These are phyloP conservation scores for Pipa parva DNA, from an alignment of 2,113 vertebrate species.

Conservation along the genomic window DNA sequence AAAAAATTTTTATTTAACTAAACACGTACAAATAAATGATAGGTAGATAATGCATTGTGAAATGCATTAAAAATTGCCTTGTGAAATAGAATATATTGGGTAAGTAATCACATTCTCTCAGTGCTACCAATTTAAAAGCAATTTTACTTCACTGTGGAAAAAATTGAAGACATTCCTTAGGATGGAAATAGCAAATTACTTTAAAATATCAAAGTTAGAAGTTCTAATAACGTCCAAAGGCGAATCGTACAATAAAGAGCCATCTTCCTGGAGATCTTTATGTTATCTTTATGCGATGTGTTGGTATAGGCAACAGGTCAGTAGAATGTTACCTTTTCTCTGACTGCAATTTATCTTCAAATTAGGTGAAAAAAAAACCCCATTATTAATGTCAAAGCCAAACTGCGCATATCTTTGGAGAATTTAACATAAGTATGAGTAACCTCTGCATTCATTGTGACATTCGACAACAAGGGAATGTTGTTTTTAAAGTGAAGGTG, in stretches of 20 bases:
- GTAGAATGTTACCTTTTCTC: neutral
- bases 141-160: constrained; percentile 29
- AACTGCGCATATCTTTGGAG: too few relatives aligned
- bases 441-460: too few relatives aligned
- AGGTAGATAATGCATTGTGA: constrained; percentile 26
- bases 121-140: constrained; percentile 36
- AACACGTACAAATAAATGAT: constrained; percentile 22
- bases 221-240: neutral
- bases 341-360: constrained; percentile 1
- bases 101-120: constrained; percentile 26
- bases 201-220: constrained; percentile 13
- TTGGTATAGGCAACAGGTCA: neutral
- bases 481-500: too few relatives aligned
- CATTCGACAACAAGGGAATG: too few relatives aligned
- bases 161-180: constrained; percentile 17
- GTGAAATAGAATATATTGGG: constrained; percentile 16
- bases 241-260: constrained; percentile 1
- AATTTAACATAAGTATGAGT: too few relatives aligned
- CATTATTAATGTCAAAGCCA: too few relatives aligned
- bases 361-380: too few relatives aligned
- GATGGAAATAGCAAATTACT: constrained; percentile 32
- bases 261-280: neutral
- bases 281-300: constrained; percentile 2
- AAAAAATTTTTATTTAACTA: constrained; percentile 14
- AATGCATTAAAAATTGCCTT: constrained; percentile 36